Conservation (phyloP, 2,797 vertebrate genomes). For the Luscinia megarhynchos region DNA sequence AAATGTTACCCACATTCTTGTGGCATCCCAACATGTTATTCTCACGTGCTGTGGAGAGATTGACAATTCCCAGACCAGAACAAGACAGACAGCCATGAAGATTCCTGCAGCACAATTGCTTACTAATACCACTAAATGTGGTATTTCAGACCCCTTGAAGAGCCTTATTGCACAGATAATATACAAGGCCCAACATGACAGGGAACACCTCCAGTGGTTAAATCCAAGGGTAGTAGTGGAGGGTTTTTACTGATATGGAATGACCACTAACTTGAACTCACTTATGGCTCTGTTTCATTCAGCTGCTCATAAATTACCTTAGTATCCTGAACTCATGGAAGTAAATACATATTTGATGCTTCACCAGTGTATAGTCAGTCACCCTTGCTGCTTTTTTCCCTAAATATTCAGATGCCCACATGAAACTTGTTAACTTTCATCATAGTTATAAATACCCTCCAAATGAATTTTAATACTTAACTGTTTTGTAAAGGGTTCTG, state of each 20-base stretch:
- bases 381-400: background rate
- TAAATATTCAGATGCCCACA: background rate
- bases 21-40: conserved; percentile 49
- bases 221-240: background rate
- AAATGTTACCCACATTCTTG: conserved; percentile 57
- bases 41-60: conserved; percentile 42
- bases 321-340: conserved; percentile 20
- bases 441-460: background rate
- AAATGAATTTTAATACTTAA: background rate
- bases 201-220: conserved; percentile 36
- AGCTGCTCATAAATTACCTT: conserved; percentile 38
- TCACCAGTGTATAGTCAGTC: background rate
- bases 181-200: conserved; percentile 2
- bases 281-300: conserved; percentile 13
- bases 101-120: conserved; percentile 39
- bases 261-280: conserved; percentile 10
- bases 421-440: conserved; percentile 6
- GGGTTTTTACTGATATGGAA: background rate
- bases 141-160: conserved; percentile 30
- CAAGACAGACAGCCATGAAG: background rate
- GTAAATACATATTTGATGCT: conserved; percentile 25
- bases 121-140: conserved; percentile 12
- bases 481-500: background rate
- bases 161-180: conserved; percentile 4
- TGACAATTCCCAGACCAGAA: conserved; percentile 49